Conservation (phyloP, 1,140 invertebrate genomes). For the Rhizoglyphus robini region DNA sequence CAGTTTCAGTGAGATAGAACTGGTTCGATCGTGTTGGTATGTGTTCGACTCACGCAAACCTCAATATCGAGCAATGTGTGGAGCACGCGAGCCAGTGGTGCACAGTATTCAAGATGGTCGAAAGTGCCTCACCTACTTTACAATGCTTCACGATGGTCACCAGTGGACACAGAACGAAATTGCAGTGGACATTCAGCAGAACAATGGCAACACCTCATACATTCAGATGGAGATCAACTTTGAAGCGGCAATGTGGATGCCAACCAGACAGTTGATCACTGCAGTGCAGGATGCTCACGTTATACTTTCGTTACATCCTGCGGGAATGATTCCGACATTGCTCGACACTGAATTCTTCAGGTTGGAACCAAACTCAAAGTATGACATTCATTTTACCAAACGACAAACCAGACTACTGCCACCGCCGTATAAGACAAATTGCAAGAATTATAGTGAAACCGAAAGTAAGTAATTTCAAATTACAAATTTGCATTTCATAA, state of each 20-base stretch:
- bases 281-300: neutral
- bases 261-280: neutral
- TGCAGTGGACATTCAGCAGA: neutral
- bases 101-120: neutral
- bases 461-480: neutral
- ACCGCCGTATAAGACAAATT: neutral
- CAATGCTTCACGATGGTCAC: neutral
- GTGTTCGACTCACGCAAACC: neutral
- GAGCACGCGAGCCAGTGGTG: neutral
- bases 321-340: neutral
- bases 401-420: neutral
- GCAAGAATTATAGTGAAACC: neutral
- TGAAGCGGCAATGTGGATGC: no score
- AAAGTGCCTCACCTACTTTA: conserved; percentile 1
- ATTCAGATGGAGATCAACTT: neutral
- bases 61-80: neutral
- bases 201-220: neutral
- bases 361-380: neutral
- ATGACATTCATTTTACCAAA: neutral
- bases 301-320: neutral
- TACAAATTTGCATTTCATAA: no score
- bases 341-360: neutral
- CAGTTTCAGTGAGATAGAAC: neutral
- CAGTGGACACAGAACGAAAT: no score
- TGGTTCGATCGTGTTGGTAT: neutral